Percentiles rank a stretch among this genome's conserved stretches.
These are phyloP conservation scores for Tryphoninae sp. DNA, from an alignment of 2,888 invertebrate species.

Conservation along the genomic window DNA sequence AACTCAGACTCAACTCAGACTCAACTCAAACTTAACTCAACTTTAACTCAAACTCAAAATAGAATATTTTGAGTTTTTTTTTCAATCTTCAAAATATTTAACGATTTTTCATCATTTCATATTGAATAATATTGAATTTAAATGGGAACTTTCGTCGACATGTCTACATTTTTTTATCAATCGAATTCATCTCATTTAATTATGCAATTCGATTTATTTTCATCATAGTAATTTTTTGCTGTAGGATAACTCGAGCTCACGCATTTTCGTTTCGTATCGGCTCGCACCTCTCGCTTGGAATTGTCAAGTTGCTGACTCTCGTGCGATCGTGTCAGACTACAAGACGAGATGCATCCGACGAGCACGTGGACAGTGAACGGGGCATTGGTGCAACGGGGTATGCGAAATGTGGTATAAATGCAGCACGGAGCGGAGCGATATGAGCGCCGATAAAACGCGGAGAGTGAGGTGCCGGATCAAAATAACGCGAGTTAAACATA, in stretches of 20 bases:
- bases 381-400: slow-evolving; percentile 8
- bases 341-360: slow-evolving; percentile 27
- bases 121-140: no score
- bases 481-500: slow-evolving; percentile 48
- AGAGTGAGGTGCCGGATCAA: slow-evolving; percentile 50
- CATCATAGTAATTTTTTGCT: no score
- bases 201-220: no score
- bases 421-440: slow-evolving; percentile 33
- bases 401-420: not conserved
- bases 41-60: no score
- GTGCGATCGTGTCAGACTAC: slow-evolving; percentile 12
- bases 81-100: no score
- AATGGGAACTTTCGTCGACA: no score
- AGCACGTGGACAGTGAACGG: slow-evolving; percentile 34
- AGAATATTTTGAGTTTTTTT: no score
- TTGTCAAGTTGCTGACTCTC: slow-evolving; percentile 28
- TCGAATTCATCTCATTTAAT: no score
- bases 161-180: no score
- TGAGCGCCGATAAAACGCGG: slow-evolving; percentile 37
- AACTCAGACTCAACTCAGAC: no score
- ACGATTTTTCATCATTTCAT: no score
- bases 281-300: slow-evolving; percentile 3
- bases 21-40: no score
- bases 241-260: not conserved
- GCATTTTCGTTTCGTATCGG: not conserved